Evolutionary conservation across 2,888 invertebrate genomes (phyloP).

Genomic region (Phortica okadai): DNA sequence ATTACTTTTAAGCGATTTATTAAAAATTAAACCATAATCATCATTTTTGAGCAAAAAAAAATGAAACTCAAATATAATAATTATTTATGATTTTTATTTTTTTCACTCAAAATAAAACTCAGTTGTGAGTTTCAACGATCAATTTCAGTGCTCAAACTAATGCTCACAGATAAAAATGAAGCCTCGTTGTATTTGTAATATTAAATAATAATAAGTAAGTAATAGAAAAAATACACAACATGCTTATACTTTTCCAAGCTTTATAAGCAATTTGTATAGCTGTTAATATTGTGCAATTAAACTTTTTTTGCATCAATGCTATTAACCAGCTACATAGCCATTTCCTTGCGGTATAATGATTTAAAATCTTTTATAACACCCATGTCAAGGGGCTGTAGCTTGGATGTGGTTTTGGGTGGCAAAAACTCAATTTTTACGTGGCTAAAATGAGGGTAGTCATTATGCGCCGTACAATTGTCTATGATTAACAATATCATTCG

Average conservation of each 20-base stretch:
- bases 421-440: constrained; percentile 23
- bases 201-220: no score
- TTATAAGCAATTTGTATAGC: constrained; percentile 22
- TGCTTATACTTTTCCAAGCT: constrained; percentile 31
- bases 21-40: no score
- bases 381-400: constrained; percentile 30
- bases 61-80: no score
- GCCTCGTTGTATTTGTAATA: no score
- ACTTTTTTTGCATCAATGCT: constrained; percentile 28
- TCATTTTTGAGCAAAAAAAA: no score
- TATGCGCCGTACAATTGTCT: constrained; percentile 32
- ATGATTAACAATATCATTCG: constrained; percentile 33
- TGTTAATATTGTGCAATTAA: constrained; percentile 13
- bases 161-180: no score
- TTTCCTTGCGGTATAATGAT: constrained; percentile 30
- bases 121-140: no score
- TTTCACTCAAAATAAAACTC: no score
- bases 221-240: constrained; percentile 22
- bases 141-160: no score
- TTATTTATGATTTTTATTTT: no score
- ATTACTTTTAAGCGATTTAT: no score
- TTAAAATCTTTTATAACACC: constrained; percentile 31
- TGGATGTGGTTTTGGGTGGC: constrained; percentile 29
- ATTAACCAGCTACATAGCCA: constrained; percentile 28
- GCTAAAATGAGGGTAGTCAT: constrained; percentile 25